Base-by-base conservation (phyloP, 2,888 invertebrate genomes). In the Slavum lentiscoides region DNA sequence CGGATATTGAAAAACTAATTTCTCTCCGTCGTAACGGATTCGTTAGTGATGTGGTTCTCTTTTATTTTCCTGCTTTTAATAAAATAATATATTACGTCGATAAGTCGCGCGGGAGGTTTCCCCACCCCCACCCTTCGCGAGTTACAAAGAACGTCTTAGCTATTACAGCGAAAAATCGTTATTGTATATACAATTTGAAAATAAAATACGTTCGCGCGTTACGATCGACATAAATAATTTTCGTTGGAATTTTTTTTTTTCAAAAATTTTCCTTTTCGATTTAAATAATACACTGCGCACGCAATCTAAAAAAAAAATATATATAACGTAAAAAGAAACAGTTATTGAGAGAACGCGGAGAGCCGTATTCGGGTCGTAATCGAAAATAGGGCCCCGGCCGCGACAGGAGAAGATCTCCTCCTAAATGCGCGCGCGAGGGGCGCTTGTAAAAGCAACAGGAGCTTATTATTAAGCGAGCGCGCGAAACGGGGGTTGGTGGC, bases 391-490 rank as follows among this genome's bases (percentile, higher is more conserved):
- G 4, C 1, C 30, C 30, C 30, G 30, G 30, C 30, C 30, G 30
- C 2, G 30, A n/a, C n/a, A 30, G 30, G 30, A 30, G 30, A 30
- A 30, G 30, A 55, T 21, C 39, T 11, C 19, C 37, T 39, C 21
- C 5, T 17, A 11, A 61, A 49, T 30, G 30, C 30, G 30, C 76
- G 8, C 61, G 23, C 49, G 64, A 37, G 13, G 49, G 11, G 49
- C 5, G 30, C 49, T 19, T 15, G 69, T 68, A 37, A 62, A 70
- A n/a, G 59, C 69, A 62, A 70, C 62, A 53, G 62, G 53, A 76
- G 67, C 75, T 68, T 76, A 76, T 59, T 68, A 59, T 66, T 55
- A 11, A 30, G 30, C 30, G 30, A 2, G 30, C 53, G 19, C 9
- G 69, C n/a, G 21, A 66, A 67, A 43, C 53, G 19, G 5, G n/a